Percentiles rank a stretch among this genome's conserved stretches.
phyloP scores from a whole-genome alignment of 1,140 invertebrate genomes.

The Triops cancriformis region DNA sequence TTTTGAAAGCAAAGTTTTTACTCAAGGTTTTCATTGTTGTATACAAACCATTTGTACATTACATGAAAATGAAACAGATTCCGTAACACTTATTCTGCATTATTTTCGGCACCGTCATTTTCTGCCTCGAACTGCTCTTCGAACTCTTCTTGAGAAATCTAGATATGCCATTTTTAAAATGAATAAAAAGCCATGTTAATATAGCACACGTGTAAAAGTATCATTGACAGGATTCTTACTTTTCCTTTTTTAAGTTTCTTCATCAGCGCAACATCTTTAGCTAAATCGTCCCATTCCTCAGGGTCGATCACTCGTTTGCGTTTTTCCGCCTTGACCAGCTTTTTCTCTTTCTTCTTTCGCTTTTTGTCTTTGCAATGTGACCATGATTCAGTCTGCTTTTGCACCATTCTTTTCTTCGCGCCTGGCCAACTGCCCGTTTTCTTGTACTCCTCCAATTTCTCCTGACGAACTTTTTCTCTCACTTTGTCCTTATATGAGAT shows the following conservation, averaged over 20 bases:
- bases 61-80: conserved; percentile 5
- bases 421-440: conserved; percentile 69
- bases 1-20: too few species aligned
- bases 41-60: neutral
- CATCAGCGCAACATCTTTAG: conserved; percentile 68
- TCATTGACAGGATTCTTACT: conserved; percentile 36
- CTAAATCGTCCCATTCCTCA: conserved; percentile 74
- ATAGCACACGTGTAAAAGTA: conserved; percentile 8
- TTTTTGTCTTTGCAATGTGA: conserved; percentile 42
- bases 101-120: neutral
- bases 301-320: conserved; percentile 45
- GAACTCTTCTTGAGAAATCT: conserved; percentile 43
- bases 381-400: conserved; percentile 50
- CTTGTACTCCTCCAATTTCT: conserved; percentile 61
- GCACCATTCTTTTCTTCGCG: conserved; percentile 48
- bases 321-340: conserved; percentile 41
- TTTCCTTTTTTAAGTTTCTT: conserved; percentile 86
- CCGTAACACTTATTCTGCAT: neutral
- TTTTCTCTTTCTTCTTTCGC: conserved; percentile 38
- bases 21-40: too few species aligned
- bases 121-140: conserved; percentile 30
- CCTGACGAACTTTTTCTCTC: conserved; percentile 59
- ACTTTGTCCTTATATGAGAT: conserved; percentile 75
- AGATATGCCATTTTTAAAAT: conserved; percentile 32
- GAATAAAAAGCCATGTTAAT: conserved; percentile 19